Evolutionary conservation across 2,113 vertebrate species (phyloP), one percentile per base, ranked within the genome.

Genomic region (Lagenorhynchus albirostris): DNA sequence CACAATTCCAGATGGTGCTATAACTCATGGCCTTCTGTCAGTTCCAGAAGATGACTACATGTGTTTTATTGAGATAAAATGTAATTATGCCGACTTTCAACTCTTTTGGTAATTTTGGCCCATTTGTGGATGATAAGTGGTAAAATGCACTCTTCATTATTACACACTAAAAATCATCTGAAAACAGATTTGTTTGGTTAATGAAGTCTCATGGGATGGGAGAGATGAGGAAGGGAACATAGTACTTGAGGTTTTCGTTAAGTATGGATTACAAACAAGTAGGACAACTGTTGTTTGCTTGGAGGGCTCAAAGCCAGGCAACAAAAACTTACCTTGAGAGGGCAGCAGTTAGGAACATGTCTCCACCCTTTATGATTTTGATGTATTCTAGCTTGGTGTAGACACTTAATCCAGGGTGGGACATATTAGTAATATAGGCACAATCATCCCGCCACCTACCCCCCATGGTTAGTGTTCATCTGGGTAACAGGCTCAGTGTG

Each of bases 51-150:
- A 97, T 97, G 96, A 91, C 88, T 98, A 63, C 38, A 4, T 96
- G 65, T 90, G 47, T 97, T 98, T 98, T 98, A 97, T 97, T 98
- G 98, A 97, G 95, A 91, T 91, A 95, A 96, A 94, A 91, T 95
- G 55, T 94, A 97, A 97, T 97, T 98, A 71, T 82, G 36, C 6
- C 6, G 86, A 95, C 84, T 97, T 98, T 83, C 91, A 98, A 95
- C 88, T 98, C 67, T 91, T 98, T 96, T 44, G 65, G 95, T 90
- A 82, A 70, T 97, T 98, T 98, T 94, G 60, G 60, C 79, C 85
- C 82, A 94, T 98, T 91, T 96, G 84, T 90, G 74, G 70, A 80
- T 91, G 63, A 90, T 91, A 97, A 92, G 10, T 41, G 85, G 20
- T 91, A 94, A 96, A 97, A 92, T 88, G 50, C 53, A 94, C 70